Percentiles rank a stretch among this genome's conserved stretches.
phyloP scores from a whole-genome alignment of 2,888 invertebrate species.

The Linnaemya vulpina region DNA sequence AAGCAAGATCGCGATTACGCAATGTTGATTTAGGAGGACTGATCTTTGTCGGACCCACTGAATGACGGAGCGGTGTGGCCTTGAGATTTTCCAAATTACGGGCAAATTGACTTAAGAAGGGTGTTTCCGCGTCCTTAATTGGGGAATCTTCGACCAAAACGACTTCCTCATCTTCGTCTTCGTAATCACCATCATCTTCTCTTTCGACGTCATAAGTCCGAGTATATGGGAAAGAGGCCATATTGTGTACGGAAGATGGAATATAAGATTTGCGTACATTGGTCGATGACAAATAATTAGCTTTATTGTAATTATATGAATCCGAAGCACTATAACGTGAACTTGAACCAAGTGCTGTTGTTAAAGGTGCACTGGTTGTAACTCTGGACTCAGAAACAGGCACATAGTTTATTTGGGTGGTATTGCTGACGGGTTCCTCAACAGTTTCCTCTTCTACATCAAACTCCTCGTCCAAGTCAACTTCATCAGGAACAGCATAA shows the following conservation, averaged over 20 bases:
- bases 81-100: conserved; percentile 76
- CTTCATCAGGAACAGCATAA: conserved; percentile 46
- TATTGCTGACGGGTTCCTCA: conserved; percentile 49
- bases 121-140: conserved; percentile 73
- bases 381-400: conserved; percentile 61
- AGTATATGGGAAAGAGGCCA: conserved; percentile 16
- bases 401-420: conserved; percentile 49
- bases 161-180: conserved; percentile 68
- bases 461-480: conserved; percentile 47
- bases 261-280: conserved; percentile 64
- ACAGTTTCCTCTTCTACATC: conserved; percentile 7
- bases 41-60: conserved; percentile 62
- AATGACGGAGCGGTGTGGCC: conserved; percentile 74
- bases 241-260: conserved; percentile 50
- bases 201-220: conserved; percentile 13
- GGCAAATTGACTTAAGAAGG: conserved; percentile 78
- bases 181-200: conserved; percentile 71
- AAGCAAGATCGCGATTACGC: conserved; percentile 71
- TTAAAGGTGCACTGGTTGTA: conserved; percentile 42
- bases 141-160: conserved; percentile 67
- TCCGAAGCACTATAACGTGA: conserved; percentile 72
- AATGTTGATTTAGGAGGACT: conserved; percentile 47
- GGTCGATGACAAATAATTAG: conserved; percentile 44
- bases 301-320: conserved; percentile 62
- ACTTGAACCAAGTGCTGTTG: conserved; percentile 46